Base-by-base conservation (phyloP, 2,113 vertebrate genomes). In the Turdus rufiventris region DNA sequence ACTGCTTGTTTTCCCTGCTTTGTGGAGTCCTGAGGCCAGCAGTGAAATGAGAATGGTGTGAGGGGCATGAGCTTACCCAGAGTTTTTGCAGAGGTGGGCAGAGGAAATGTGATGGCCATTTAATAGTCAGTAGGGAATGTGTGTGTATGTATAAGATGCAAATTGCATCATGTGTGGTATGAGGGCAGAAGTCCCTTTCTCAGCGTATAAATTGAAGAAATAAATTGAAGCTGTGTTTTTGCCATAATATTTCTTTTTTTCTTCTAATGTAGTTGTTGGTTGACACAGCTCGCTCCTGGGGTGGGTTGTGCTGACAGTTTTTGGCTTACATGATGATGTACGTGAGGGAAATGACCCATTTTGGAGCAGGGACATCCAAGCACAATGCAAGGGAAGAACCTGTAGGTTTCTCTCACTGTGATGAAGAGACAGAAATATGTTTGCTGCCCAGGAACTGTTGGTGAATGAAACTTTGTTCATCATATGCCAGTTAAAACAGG, bases 301-400 rank as follows among this genome's bases (percentile, higher is more conserved):
- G 19, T 60, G 13, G 53, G 14, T 72, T 85, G 16, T 1, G 3
- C 57, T 79, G 56, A 15, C 21, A 12, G 9, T 9, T 63, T 60
- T 86, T 87, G 62, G 12, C 18, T 31, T 60, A 9, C 8, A 19
- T 0, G 0, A 1, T 86, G 54, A 54, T 0, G 5, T 18, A 2
- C 34, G 3, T 33, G 14, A 2, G 14, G 11, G 16, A n/a, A 70
- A 36, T 31, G 1, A 42, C 31, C 25, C 67, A 5, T 31, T 36
- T 20, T 23, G 33, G 42, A 34, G 19, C 24, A 36, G 62, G 19
- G 53, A 8, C 6, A 2, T 29, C 10, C 18, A 60, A 28, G 19
- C 16, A 11, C 25, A 75, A 31, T 17, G 33, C 8, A 18, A 31
- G 6, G 24, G 20, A 54, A 62, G 33, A 89, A 25, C 20, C 47